phyloP scores from a whole-genome alignment of 2,888 invertebrate genomes.

The Ganaspis brasiliensis region DNA sequence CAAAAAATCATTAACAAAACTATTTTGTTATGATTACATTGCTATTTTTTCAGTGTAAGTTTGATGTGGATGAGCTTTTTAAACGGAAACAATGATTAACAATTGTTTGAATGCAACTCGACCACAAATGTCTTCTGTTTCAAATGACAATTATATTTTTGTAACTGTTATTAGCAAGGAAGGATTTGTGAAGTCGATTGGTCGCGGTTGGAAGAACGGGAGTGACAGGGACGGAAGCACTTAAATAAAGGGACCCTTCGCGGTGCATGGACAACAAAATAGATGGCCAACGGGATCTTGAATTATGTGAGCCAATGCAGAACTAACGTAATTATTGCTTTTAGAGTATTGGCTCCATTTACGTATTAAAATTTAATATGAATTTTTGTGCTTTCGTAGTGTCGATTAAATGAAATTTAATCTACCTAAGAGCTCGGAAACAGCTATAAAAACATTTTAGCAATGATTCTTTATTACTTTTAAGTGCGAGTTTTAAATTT shows the following conservation, averaged over 20 bases:
- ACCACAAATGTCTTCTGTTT: slow-evolving; percentile 3
- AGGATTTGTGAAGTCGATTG: slow-evolving; percentile 62
- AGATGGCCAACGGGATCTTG: slow-evolving; percentile 59
- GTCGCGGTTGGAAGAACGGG: slow-evolving; percentile 61
- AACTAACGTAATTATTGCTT: slow-evolving; percentile 61
- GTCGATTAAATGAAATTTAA: slow-evolving; percentile 75
- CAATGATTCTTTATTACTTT: not conserved
- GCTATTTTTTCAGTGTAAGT: too few relatives aligned
- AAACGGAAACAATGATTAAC: not conserved
- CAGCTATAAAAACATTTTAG: slow-evolving; percentile 15
- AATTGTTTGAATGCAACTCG: slow-evolving; percentile 1
- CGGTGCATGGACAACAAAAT: slow-evolving; percentile 63
- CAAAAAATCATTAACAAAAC: too few relatives aligned
- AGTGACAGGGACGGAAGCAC: slow-evolving; percentile 56
- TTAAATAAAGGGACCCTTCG: slow-evolving; percentile 58
- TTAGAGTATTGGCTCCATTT: slow-evolving; percentile 62
- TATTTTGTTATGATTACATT: too few relatives aligned
- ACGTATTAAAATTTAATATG: slow-evolving; percentile 58
- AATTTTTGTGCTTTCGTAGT: slow-evolving; percentile 52
- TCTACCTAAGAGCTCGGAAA: slow-evolving; percentile 64
- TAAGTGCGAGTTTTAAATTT: not conserved
- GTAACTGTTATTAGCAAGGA: slow-evolving; percentile 46
- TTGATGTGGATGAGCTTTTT: not conserved
- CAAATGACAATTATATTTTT: slow-evolving; percentile 17
- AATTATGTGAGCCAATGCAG: slow-evolving; percentile 54